Evolutionary conservation across 2,797 vertebrate genomes (phyloP).

Genomic region (Silurus lanzhouensis): DNA sequence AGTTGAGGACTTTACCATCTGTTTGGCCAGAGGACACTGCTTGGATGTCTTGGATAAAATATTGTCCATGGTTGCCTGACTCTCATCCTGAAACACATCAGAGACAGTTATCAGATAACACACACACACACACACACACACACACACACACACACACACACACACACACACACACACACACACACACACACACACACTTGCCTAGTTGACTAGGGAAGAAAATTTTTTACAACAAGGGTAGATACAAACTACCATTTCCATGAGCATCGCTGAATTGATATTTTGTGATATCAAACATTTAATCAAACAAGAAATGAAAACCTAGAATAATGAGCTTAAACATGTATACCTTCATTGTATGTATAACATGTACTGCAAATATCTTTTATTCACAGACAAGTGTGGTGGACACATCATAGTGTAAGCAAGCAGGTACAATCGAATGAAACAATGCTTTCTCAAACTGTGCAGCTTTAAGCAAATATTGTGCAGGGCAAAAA

Average conservation of each 20-base stretch:
- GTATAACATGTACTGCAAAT: neutral
- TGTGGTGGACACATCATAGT: neutral
- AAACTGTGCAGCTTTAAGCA: neutral
- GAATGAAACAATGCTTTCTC: no score
- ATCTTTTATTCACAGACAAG: neutral
- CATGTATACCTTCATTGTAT: no score
- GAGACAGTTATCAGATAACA: constrained; percentile 37
- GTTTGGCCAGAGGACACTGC: constrained; percentile 64
- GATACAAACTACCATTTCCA: neutral
- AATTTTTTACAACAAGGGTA: neutral
- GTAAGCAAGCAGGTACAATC: neutral
- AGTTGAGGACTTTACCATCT: constrained; percentile 66
- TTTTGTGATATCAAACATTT: neutral
- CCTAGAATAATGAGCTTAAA: neutral
- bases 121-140: neutral
- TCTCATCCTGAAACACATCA: constrained; percentile 66
- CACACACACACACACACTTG: constrained; percentile 4
- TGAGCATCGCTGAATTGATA: neutral
- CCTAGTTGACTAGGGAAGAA: neutral
- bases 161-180: neutral
- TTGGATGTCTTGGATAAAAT: constrained; percentile 71
- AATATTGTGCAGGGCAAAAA: neutral
- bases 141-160: constrained; percentile 11
- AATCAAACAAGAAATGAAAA: neutral
- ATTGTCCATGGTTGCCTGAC: constrained; percentile 62